Evolutionary conservation across 2,797 vertebrate species (phyloP).

Genomic region (Rhynchotus rufescens): DNA sequence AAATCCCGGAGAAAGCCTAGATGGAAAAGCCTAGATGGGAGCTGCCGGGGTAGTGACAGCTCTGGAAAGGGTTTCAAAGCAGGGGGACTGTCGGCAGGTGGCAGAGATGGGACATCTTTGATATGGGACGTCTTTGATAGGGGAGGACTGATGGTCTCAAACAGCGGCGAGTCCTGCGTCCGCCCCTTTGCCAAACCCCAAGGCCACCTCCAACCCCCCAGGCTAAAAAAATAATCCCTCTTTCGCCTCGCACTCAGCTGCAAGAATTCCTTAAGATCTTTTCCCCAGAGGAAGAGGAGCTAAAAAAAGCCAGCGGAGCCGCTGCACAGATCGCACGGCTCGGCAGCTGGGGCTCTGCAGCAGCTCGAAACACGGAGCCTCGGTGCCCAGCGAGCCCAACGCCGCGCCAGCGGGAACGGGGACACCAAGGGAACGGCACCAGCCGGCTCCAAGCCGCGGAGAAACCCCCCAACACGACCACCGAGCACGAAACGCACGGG

Average conservation of each 20-base stretch:
- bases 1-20: neutral
- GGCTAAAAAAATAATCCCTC: neutral
- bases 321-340: neutral
- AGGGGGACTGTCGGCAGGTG: neutral
- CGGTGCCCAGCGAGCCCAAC: neutral
- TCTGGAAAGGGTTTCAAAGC: neutral
- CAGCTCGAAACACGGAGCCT: neutral
- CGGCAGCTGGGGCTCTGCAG: neutral
- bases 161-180: neutral
- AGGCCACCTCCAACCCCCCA: neutral
- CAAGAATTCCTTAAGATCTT: neutral
- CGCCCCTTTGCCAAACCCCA: accelerated
- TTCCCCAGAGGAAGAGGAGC: neutral
- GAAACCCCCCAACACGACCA: neutral
- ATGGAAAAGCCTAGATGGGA: neutral
- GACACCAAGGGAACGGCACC: no score
- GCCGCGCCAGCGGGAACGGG: no score
- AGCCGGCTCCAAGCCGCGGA: neutral
- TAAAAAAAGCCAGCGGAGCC: neutral
- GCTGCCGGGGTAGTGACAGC: neutral
- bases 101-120: neutral
- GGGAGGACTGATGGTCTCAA: accelerated
- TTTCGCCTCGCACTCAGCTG: neutral
- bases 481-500: neutral
- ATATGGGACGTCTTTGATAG: accelerated